A percentile compares a stretch with the other conserved stretches of the same genome.
Evolutionary conservation across 2,888 invertebrate species (phyloP).

Genomic region (Ametastegia equiseti): DNA sequence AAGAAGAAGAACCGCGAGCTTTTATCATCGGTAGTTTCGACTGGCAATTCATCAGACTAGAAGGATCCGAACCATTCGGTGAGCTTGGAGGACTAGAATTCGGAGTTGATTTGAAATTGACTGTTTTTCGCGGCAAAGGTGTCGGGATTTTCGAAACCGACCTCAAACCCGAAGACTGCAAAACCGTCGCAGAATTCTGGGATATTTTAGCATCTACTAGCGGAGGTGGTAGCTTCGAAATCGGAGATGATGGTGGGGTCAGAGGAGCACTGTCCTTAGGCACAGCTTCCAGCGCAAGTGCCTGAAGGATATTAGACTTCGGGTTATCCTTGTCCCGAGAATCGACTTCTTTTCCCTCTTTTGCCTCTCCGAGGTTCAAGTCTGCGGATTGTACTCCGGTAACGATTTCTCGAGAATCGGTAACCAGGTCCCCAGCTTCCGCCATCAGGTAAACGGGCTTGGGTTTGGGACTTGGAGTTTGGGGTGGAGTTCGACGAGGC

Average conservation of each 20-base stretch:
- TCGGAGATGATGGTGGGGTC: slow-evolving; percentile 12
- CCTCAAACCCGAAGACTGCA: slow-evolving; percentile 42
- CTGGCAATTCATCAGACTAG: neutral
- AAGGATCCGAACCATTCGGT: neutral
- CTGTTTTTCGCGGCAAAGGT: slow-evolving; percentile 68
- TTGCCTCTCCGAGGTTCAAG: neutral
- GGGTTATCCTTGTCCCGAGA: neutral
- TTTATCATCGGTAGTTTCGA: slow-evolving; percentile 30
- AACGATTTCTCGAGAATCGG: neutral
- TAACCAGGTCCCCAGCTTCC: neutral
- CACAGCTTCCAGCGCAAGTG: neutral
- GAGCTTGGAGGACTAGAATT: slow-evolving; percentile 51
- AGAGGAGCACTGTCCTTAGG: neutral
- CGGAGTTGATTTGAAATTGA: slow-evolving; percentile 56
- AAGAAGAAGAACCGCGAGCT: neutral
- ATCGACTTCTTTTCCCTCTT: neutral
- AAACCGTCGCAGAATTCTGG: too few species aligned
- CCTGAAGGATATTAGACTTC: neutral
- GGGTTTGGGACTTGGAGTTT: slow-evolving; percentile 48
- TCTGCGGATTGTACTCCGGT: neutral
- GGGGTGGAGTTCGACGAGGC: slow-evolving; percentile 66
- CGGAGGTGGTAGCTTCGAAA: neutral
- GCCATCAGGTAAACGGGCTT: neutral
- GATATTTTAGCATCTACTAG: neutral
- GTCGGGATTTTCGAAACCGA: slow-evolving; percentile 71